Conservation (phyloP, 2,113 vertebrate genomes). For the Corvus hawaiiensis region DNA sequence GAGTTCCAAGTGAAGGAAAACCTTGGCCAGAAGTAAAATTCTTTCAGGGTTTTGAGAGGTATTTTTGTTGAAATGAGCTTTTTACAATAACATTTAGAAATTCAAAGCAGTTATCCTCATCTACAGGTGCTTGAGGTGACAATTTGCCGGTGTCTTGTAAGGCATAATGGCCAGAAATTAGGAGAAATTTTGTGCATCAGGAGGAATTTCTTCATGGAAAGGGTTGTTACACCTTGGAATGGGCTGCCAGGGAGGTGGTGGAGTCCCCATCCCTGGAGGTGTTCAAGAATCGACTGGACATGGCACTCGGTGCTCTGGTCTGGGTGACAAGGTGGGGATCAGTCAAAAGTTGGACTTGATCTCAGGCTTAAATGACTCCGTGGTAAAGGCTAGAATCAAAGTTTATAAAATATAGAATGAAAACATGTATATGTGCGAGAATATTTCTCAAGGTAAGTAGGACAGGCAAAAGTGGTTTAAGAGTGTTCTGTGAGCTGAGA, state of each 20-base stretch:
- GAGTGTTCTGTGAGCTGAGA: neutral
- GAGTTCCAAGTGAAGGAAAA: neutral
- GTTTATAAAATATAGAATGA: neutral
- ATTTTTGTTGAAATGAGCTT: neutral
- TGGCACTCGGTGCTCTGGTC: neutral
- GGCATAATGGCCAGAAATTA: neutral
- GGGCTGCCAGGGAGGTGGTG: neutral
- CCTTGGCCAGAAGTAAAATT: neutral
- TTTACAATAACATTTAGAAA: neutral
- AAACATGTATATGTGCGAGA: accelerated
- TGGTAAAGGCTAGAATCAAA: neutral
- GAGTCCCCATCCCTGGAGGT: neutral
- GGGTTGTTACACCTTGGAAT: too few relatives aligned
- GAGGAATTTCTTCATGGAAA: neutral
- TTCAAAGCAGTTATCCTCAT: neutral
- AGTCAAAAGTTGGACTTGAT: neutral
- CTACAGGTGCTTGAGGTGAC: neutral
- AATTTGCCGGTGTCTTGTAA: neutral
- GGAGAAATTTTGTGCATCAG: neutral
- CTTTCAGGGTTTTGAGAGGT: neutral
- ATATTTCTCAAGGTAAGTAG: neutral
- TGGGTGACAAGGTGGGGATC: neutral
- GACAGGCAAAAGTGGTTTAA: neutral
- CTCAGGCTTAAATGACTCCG: neutral
- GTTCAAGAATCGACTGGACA: accelerated